Base-by-base conservation (phyloP, 1,140 invertebrate genomes). In the Limonius californicus region DNA sequence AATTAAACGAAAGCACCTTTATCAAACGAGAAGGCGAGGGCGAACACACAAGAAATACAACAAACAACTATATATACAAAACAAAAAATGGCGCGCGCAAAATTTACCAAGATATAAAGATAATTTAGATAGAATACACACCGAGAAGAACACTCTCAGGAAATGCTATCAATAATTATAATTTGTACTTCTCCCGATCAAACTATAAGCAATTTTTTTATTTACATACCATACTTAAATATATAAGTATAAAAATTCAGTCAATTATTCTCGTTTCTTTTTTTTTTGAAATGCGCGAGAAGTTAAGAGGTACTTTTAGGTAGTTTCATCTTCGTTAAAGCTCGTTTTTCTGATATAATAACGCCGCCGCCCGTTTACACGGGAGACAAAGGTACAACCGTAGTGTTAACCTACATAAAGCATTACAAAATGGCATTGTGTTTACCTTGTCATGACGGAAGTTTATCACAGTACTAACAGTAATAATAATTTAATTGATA, bases 401-500 rank as follows among this genome's bases (percentile, higher is more conserved):
- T 19, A 50, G 19, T 30, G n/a, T 1, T 42, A 59, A 15, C 15
- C 16, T 59, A 59, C 21, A 50, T 50, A 27, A 47, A 43, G 32
- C 14, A 42, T 42, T 16, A 43, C 54, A 58, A 59, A 63, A 63
- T 50, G 35, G 59, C 57, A 59, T 68, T 68, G 66, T 64, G 60
- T 59, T 64, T 62, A 67, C 59, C 62, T 70, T 62, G 68, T 70
- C 68, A 70, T 70, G 68, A 70, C 59, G 65, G 62, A 65, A 62
- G 60, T 56, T 64, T 70, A 70, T 70, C 68, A 70, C 68, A 70
- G 68, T 56, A 70, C 65, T 57, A 61, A 62, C 8, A 39, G 35
- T 39, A 39, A 39, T 39, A 39, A 47, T 63, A 68, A 68, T 64
- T 68, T 66, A 68, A 67, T 62, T 56, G 7, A 57, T 67, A 35